Evolutionary conservation across 2,888 invertebrate species (phyloP), one percentile per base, ranked within the genome.

Genomic region (Holacanthella duospinosa): DNA sequence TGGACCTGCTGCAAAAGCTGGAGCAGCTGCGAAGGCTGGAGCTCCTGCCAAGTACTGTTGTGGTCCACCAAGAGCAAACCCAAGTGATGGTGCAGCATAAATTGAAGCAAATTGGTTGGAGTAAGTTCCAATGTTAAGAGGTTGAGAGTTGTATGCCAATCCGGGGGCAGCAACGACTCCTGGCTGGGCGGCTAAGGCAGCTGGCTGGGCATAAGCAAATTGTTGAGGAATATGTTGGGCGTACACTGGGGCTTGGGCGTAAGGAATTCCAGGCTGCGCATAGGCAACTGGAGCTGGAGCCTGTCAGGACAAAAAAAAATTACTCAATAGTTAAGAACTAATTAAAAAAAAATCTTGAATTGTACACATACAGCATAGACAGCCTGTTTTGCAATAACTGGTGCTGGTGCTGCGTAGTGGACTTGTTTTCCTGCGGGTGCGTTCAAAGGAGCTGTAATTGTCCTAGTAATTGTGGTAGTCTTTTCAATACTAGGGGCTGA

Each of bases 11-110:
- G 60, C 60, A 28, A 29, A 29, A 6, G 62, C 36, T 21, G 64
- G 48, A 26, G 62, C 62, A 26, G 62, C 65, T 19, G 29, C 29
- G 36, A 43, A 58, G 9, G 53, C 62, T n/a, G 29, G 28, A 16
- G 58, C 26, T 6, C 4, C 27, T 6, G 58, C 29, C 9, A 28
- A n/a, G n/a, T 21, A 25, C 4, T 58, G 28, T 9, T 4, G 26
- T 24, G 21, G 26, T 54, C 43, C 55, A 58, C 71, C 71, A 53
- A 71, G 62, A 43, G 64, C 64, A 66, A 70, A 71, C 53, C 71
- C 71, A 19, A 71, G 63, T 53, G 69, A 60, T 61, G 67, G 71
- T 16, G 68, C 65, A 25, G 65, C 65, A 59, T 69, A 71, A 21
- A 66, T 66, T 29, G 68, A 67, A 3, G 64, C 62, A 29, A 67